Evolutionary conservation across 1,140 invertebrate genomes (phyloP), one percentile per base, ranked within the genome.

Genomic region (Aphidius gifuensis): DNA sequence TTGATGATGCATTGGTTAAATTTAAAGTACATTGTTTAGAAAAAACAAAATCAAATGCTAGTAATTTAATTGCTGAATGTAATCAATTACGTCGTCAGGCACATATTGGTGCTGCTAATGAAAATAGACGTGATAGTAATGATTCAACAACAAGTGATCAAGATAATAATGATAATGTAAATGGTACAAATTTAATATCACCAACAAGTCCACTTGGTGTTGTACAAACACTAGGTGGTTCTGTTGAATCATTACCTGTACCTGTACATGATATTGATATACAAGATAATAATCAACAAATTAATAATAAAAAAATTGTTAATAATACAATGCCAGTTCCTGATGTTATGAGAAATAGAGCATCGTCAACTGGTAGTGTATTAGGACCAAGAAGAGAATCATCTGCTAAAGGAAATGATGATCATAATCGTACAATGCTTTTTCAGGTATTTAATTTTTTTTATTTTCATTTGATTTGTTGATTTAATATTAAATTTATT

Each of bases 371-470:
- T 0, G 82, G 83, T 9, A 82, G 78, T 57, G 78, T 79, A 3
- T 62, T 78, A 48, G 71, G 65, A 7, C 9, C 71, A 7, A 73
- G 80, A n/a, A 72, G 79, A 38, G 77, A 77, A 66, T 80, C 79
- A 0, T 32, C 66, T 5, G 39, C 55, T 1, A 78, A 70, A 62
- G 69, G 66, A 40, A 70, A 65, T 16, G 83, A 86, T 8, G 90
- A 92, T 59, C 88, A 91, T 66, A 97, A 97, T 82, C 85, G 93
- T 32, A 96, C 93, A 2, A 97, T 97, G 94, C 84, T 97, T 8
- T 90, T 90, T 74, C 89, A 94, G 75, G 89, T 94, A 69, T 82
- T 84, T 53, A 69, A 78, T 32, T n/a, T n/a, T n/a, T n/a, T n/a
- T n/a, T 16, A 16, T 72, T 46, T 56, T 50, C 16, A 16, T 16